Evolutionary conservation across 2,797 vertebrate species (phyloP).

Genomic region (Fringilla coelebs): DNA sequence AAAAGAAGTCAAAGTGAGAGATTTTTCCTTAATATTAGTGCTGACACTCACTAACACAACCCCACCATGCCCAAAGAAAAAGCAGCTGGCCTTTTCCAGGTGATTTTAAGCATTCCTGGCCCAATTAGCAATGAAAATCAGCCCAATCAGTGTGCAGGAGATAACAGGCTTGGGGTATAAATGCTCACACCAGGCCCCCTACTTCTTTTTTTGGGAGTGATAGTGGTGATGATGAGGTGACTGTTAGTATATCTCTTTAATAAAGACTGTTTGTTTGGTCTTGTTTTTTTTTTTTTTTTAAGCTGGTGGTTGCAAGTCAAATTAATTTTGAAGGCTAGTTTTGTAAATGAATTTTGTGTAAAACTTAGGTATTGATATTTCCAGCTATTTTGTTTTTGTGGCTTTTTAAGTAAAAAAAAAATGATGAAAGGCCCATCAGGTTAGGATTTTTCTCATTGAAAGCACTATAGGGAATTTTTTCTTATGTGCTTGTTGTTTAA

Average conservation of each 20-base stretch:
- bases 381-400: rapidly evolving
- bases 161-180: background rate
- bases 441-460: rapidly evolving
- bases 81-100: rapidly evolving
- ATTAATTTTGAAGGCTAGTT: rapidly evolving
- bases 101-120: background rate
- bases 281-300: too few relatives aligned
- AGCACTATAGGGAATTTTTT: rapidly evolving
- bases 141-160: background rate
- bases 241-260: rapidly evolving
- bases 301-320: rapidly evolving
- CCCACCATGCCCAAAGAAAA: rapidly evolving
- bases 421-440: rapidly evolving
- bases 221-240: rapidly evolving
- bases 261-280: rapidly evolving
- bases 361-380: rapidly evolving
- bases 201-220: rapidly evolving
- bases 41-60: too few relatives aligned
- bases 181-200: background rate
- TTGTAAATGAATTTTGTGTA: rapidly evolving
- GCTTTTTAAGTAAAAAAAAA: rapidly evolving
- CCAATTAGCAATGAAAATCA: background rate
- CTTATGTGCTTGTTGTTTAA: rapidly evolving
- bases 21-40: rapidly evolving
- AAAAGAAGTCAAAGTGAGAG: rapidly evolving